These are phyloP conservation scores for Helicoverpa armigera DNA, from an alignment of 1,140 invertebrate genomes.

Conservation along the genomic window DNA sequence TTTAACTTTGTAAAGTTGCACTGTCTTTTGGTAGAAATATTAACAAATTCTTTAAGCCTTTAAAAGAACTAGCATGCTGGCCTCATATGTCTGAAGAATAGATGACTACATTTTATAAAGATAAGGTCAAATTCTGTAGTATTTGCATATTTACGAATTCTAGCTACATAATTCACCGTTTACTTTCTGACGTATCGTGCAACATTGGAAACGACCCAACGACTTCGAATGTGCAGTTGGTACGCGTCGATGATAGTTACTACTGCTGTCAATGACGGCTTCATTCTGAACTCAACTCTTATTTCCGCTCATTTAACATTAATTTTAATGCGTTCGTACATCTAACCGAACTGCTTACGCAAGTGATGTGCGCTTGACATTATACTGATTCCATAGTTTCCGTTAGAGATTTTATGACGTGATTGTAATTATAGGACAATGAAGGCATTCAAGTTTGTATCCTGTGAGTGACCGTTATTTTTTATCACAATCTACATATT, in stretches of 20 bases:
- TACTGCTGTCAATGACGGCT: slow-evolving; percentile 69
- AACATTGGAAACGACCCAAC: slow-evolving; percentile 55
- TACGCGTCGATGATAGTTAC: slow-evolving; percentile 71
- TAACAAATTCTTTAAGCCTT: too few relatives aligned
- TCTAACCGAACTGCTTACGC: slow-evolving; percentile 51
- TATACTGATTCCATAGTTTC: neutral
- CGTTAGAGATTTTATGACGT: slow-evolving; percentile 16
- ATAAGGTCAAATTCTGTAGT: too few relatives aligned
- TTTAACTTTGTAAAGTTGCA: too few relatives aligned
- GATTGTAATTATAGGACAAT: slow-evolving; percentile 6
- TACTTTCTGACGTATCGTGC: neutral
- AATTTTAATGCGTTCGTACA: slow-evolving; percentile 53
- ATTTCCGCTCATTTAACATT: slow-evolving; percentile 66
- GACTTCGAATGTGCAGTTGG: slow-evolving; percentile 59
- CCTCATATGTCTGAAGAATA: too few relatives aligned
- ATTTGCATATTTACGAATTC: too few relatives aligned
- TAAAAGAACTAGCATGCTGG: too few relatives aligned
- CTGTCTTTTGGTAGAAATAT: too few relatives aligned
- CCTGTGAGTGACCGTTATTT: neutral
- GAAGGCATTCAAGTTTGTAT: slow-evolving; percentile 1
- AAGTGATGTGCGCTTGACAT: slow-evolving; percentile 53
- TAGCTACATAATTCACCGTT: neutral
- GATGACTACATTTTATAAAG: too few relatives aligned
- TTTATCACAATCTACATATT: neutral
- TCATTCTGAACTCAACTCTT: slow-evolving; percentile 64